Base-by-base conservation (phyloP, 2,797 vertebrate genomes). In the Semotilus atromaculatus region DNA sequence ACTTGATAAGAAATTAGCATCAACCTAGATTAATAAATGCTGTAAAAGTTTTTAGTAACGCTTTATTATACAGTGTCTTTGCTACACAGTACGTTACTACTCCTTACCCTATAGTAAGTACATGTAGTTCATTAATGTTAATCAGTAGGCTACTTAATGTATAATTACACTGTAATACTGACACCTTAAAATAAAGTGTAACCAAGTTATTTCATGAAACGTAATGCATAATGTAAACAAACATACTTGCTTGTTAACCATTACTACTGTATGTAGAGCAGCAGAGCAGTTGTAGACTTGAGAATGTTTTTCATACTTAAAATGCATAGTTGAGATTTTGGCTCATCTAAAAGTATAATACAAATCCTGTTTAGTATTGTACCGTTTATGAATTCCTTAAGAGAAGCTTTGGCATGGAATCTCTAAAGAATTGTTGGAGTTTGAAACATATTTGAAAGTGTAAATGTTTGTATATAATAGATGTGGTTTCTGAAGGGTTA, bases 401-500 rank as follows among this genome's bases (percentile, higher is more conserved):
- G 31, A 51, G 18, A 13, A 40, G 18, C 40, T 51, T 67, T 51
- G 40, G 34, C 71, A 62, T 58, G 11, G 26, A 31, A 45, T 68
- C 66, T 70, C 34, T 14, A 55, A 34, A 40, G 0, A 60, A 58
- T 21, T 26, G 14, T 16, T 76, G 74, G 51, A 75, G n/a, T 51
- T n/a, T 5, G 4, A 19, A 75, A 62, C 60, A 76, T 40, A 51
- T 67, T 40, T 75, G 14, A 83, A 81, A 60, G 55, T 72, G 19
- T 45, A 70, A 74, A 53, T 53, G 31, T 38, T 55, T 48, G 18
- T 36, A 16, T 73, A 34, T 51, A 79, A 45, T 67, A 6, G 38
- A 60, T 67, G 72, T 11, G 36, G 64, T 16, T 78, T 82, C 51
- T 72, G 16, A 80, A 81, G 16, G 3, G 13, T 80, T 74, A n/a